Evolutionary conservation across 92 coral and sea anemone species (phyloP).

Genomic region (Phenganax stokvisi): DNA sequence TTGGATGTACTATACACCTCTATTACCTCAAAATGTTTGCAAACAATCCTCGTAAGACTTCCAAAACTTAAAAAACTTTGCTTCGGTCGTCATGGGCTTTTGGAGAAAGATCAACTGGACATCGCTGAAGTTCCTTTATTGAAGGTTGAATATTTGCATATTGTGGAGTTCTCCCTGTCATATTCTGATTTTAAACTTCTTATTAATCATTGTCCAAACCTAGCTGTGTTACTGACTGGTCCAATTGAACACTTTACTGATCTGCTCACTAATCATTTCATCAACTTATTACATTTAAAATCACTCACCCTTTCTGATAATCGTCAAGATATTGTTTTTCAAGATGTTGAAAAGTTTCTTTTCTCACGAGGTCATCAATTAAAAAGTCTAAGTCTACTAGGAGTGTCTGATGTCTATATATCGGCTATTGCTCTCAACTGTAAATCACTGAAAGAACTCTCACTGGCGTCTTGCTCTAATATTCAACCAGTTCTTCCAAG

Average conservation of each 20-base stretch:
- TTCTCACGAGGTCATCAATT: background rate
- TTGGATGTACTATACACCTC: conserved; percentile 60
- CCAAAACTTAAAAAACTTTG: conserved; percentile 53
- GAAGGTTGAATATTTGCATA: background rate
- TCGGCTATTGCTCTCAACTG: background rate
- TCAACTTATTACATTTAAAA: background rate
- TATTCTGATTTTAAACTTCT: conserved; percentile 6
- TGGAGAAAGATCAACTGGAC: background rate
- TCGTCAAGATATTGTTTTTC: background rate
- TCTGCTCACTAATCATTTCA: background rate
- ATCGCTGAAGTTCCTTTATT: background rate
- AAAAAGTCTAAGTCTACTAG: background rate
- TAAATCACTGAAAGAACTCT: conserved; percentile 1
- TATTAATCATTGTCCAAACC: conserved; percentile 1
- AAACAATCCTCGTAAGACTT: conserved; percentile 42
- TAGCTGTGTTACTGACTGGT: background rate
- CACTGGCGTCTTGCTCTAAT: background rate
- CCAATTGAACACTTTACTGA: background rate
- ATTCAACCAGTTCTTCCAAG: background rate
- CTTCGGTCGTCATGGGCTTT: conserved; percentile 14
- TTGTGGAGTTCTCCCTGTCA: background rate
- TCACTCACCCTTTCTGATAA: background rate
- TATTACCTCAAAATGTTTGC: conserved; percentile 52
- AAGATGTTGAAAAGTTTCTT: conserved; percentile 10
- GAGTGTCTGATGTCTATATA: background rate